Percentiles rank a stretch among this genome's conserved stretches.
Evolutionary conservation across 2,797 vertebrate genomes (phyloP).

Genomic region (Percopsis omiscomaycus): DNA sequence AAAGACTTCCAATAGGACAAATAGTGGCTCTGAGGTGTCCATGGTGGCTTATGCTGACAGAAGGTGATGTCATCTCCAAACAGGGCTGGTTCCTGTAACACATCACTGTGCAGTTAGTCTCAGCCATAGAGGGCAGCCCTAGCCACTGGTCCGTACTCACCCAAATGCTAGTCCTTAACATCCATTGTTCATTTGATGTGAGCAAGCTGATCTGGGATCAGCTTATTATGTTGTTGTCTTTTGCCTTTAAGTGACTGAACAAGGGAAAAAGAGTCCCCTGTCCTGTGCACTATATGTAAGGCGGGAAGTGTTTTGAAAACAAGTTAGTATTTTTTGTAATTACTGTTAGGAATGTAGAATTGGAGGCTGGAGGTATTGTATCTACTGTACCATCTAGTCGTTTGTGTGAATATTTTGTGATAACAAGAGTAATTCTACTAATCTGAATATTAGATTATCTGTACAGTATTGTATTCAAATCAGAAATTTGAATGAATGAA

Average conservation of each 20-base stretch:
- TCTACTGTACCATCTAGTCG: conserved; percentile 41
- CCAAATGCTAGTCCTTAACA: conserved; percentile 18
- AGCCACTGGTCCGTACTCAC: conserved; percentile 31
- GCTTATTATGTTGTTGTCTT: conserved; percentile 55
- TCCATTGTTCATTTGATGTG: conserved; percentile 34
- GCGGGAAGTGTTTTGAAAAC: conserved; percentile 54
- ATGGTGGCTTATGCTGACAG: conserved; percentile 36
- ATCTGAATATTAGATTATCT: conserved; percentile 55
- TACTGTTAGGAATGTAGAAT: conserved; percentile 72
- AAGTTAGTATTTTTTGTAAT: conserved; percentile 67
- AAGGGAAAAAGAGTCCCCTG: conserved; percentile 53
- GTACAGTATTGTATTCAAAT: conserved; percentile 56
- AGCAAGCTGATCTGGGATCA: conserved; percentile 67
- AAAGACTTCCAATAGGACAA: conserved; percentile 31
- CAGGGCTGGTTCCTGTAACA: conserved; percentile 70
- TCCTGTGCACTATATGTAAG: conserved; percentile 62
- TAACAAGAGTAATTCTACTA: conserved; percentile 64
- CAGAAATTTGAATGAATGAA: conserved; percentile 45
- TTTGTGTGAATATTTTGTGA: conserved; percentile 77
- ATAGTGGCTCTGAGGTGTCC: conserved; percentile 16
- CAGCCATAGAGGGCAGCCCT: conserved; percentile 27
- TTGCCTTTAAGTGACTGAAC: conserved; percentile 66
- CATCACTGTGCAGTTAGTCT: conserved; percentile 42
- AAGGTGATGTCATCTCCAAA: conserved; percentile 39
- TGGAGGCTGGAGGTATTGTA: conserved; percentile 58